Base-by-base conservation (phyloP, 2,113 vertebrate species). In the Myrmecobius fasciatus region DNA sequence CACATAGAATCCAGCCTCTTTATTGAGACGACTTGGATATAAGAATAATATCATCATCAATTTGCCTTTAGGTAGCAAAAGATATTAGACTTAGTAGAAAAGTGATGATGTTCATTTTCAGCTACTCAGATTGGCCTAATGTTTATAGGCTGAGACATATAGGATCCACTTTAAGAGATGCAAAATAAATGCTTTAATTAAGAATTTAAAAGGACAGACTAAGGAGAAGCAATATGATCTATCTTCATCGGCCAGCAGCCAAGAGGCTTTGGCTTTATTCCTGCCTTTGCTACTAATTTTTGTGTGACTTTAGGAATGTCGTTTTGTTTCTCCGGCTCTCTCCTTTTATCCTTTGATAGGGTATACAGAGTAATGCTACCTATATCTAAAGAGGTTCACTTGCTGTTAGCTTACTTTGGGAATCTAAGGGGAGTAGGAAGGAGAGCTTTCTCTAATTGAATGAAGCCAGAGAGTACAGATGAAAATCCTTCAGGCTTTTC, bases 111-210 rank as follows among this genome's bases (percentile, higher is more conserved):
- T 89, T 94, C 31, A 12, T 7, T n/a, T 36, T 95, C 46, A 31
- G 52, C 54, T 46, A 52, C 91, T 92, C 92, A 43, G 52, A 88
- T 56, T 67, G 91, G 93, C 83, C 53, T 26, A n/a, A 25, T 48
- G 93, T 93, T 94, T 96, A 52, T n/a, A 91, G 53, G 24, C 67
- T 36, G 8, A 53, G 90, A 89, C 31, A 91, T 90, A 95, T 28
- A 24, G 43, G 89, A 95, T 96, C 91, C 90, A 91, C 91, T 95
- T 95, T 75, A 92, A 83, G n/a, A n/a, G n/a, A 24, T 43, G 67
- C 53, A 93, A 36, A 94, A 96, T 88, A 96, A 96, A 95, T 49
- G 22, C 49, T 93, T 47, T 92, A 91, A 96, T 94, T 94, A 94
- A 90, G 90, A 92, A 47, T 67, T 91, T 91, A 94, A 93, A 75